Percentiles rank a stretch among this genome's conserved stretches.
Evolutionary conservation across 37 sponge, comb jelly and placozoan species (phyloP).

Genomic region (Tethya wilhelma): DNA sequence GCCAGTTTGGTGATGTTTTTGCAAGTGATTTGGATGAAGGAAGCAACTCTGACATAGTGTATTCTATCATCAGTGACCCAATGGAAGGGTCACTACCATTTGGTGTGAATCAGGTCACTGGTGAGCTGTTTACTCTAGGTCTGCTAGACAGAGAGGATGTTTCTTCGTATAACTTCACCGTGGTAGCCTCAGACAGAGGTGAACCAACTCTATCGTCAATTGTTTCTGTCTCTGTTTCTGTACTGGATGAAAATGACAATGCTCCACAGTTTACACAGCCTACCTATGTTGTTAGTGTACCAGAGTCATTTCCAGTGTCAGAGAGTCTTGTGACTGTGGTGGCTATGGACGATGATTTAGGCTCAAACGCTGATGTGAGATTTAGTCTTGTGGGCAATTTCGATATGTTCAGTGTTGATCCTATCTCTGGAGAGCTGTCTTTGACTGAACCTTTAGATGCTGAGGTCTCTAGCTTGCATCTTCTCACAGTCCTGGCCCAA

Average conservation of each 20-base stretch:
- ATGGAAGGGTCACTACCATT: conserved; percentile 22
- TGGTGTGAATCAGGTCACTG: conserved; percentile 26
- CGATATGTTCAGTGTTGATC: conserved; percentile 31
- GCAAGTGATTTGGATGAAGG: conserved; percentile 68
- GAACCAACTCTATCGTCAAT: conserved; percentile 25
- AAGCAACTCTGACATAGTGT: conserved; percentile 44
- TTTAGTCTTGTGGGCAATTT: neutral
- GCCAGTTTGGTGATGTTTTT: conserved; percentile 12
- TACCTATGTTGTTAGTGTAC: conserved; percentile 18
- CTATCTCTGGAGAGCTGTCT: conserved; percentile 25
- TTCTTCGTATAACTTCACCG: conserved; percentile 49
- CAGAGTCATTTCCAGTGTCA: conserved; percentile 16
- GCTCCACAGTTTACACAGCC: conserved; percentile 52
- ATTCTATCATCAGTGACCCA: neutral
- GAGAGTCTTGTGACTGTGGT: conserved; percentile 20
- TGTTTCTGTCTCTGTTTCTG: conserved; percentile 45
- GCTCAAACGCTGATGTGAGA: conserved; percentile 16
- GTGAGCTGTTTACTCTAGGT: conserved; percentile 29
- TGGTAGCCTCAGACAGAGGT: conserved; percentile 68
- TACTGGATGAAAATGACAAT: conserved; percentile 76
- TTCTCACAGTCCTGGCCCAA: conserved; percentile 43
- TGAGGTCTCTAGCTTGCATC: neutral
- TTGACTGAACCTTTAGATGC: conserved; percentile 37
- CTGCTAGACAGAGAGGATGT: conserved; percentile 54
- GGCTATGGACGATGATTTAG: conserved; percentile 60